Evolutionary conservation across 1,140 invertebrate genomes (phyloP).

Genomic region (Oreohelix idahoensis): DNA sequence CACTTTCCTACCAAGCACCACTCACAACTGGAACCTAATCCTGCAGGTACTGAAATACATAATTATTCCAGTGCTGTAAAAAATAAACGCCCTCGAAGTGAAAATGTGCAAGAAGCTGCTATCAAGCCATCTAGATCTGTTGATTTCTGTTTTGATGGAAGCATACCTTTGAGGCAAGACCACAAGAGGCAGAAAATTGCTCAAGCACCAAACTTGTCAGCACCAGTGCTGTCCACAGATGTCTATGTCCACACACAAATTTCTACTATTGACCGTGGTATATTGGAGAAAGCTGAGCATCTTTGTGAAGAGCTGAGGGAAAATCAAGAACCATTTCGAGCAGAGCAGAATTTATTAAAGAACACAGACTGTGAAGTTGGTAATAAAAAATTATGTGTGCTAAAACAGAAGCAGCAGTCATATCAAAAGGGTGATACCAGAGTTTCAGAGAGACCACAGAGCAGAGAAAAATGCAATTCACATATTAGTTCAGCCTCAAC

Average conservation of each 20-base stretch:
- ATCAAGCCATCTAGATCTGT: not conserved
- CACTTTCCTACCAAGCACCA: not conserved
- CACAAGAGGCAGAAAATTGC: not conserved
- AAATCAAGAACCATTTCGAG: not conserved
- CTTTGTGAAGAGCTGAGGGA: conserved; percentile 12
- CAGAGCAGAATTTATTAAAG: not conserved
- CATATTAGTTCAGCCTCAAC: not conserved
- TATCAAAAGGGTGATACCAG: not conserved
- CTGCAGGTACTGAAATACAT: not conserved
- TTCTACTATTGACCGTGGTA: not conserved
- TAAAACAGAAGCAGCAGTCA: not conserved
- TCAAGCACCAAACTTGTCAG: not conserved
- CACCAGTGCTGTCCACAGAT: not conserved
- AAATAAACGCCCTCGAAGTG: not conserved
- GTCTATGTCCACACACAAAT: not conserved
- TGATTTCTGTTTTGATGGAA: not conserved
- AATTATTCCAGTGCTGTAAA: not conserved
- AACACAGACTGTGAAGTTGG: not conserved
- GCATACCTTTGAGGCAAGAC: not conserved
- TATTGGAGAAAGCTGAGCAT: conserved; percentile 21
- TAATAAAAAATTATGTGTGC: not conserved
- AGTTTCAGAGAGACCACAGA: not conserved
- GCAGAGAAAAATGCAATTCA: not conserved
- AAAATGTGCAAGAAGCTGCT: not conserved
- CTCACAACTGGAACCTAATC: not conserved